These are phyloP conservation scores for Papilio helenus DNA, from an alignment of 1,140 invertebrate genomes.

Conservation along the genomic window DNA sequence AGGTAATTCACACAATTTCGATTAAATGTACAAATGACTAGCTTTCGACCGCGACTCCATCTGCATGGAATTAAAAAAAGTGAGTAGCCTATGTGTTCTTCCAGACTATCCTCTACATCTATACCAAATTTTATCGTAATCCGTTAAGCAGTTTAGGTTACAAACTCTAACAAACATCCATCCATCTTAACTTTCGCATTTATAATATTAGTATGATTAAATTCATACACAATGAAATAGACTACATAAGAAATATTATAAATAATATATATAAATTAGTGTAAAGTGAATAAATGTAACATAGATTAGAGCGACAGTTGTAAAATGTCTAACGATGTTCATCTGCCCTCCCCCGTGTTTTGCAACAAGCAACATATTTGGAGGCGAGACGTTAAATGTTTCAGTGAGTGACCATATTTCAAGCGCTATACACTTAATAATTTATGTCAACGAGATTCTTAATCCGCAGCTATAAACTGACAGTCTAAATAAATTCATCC, in stretches of 20 bases:
- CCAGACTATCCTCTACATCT: too few species aligned
- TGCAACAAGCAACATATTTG: conserved; percentile 39
- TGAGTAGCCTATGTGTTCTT: too few species aligned
- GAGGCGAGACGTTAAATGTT: conserved; percentile 49
- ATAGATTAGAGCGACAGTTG: background rate
- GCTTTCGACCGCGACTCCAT: too few species aligned
- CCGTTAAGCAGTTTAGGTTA: too few species aligned
- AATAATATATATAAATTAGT: background rate
- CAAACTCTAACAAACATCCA: too few species aligned
- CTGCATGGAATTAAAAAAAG: too few species aligned
- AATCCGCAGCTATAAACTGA: conserved; percentile 70
- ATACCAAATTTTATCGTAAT: too few species aligned
- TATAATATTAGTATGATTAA: too few species aligned
- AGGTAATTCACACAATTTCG: conserved; percentile 45
- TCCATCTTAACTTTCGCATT: too few species aligned
- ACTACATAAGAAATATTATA: conserved; percentile 11
- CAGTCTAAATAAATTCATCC: conserved; percentile 66
- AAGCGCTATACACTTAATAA: conserved; percentile 61
- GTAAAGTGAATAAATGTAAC: background rate
- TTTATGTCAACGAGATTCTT: conserved; percentile 77
- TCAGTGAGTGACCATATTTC: conserved; percentile 57
- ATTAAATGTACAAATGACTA: conserved; percentile 27
- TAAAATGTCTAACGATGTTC: background rate
- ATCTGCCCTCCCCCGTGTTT: conserved; percentile 9
- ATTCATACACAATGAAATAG: conserved; percentile 27